A percentile compares a stretch with the other conserved stretches of the same genome.
Conservation (phyloP, 1,140 invertebrate genomes). For the Zophobas atratus region DNA sequence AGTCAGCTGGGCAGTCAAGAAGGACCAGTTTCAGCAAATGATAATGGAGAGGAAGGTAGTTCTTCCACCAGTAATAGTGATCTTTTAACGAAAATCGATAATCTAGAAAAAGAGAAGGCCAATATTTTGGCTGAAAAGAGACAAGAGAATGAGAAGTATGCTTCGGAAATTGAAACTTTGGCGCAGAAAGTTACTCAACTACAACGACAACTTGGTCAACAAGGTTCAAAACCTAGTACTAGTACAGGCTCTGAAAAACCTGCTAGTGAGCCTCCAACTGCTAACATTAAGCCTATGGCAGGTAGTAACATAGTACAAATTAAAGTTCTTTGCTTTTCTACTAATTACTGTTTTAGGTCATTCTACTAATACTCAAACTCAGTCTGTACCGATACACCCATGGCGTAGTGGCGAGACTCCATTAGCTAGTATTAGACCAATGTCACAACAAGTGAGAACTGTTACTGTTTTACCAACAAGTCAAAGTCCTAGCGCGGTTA, state of each 20-base stretch:
- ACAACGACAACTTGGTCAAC: slow-evolving; percentile 84
- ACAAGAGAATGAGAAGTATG: slow-evolving; percentile 74
- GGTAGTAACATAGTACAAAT: slow-evolving; percentile 69
- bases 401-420: slow-evolving; percentile 82
- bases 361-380: slow-evolving; percentile 67
- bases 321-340: slow-evolving; percentile 12
- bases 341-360: slow-evolving; percentile 57
- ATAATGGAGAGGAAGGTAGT: slow-evolving; percentile 49
- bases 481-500: slow-evolving; percentile 67
- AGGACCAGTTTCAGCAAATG: slow-evolving; percentile 68
- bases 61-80: slow-evolving; percentile 50
- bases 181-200: slow-evolving; percentile 81
- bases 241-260: slow-evolving; percentile 78
- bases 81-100: slow-evolving; percentile 57
- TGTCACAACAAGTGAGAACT: slow-evolving; percentile 82
- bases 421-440: slow-evolving; percentile 92
- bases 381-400: slow-evolving; percentile 73
- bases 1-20: slow-evolving; percentile 73
- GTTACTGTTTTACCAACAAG: slow-evolving; percentile 86
- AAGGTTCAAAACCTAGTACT: slow-evolving; percentile 78
- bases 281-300: slow-evolving; percentile 96
- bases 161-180: slow-evolving; percentile 82
- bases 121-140: slow-evolving; percentile 77
- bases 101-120: slow-evolving; percentile 77
- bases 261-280: slow-evolving; percentile 84